Percentiles rank a stretch among this genome's conserved stretches.
Evolutionary conservation across 2,113 vertebrate species (phyloP).

Genomic region (Ginglymostoma cirratum): DNA sequence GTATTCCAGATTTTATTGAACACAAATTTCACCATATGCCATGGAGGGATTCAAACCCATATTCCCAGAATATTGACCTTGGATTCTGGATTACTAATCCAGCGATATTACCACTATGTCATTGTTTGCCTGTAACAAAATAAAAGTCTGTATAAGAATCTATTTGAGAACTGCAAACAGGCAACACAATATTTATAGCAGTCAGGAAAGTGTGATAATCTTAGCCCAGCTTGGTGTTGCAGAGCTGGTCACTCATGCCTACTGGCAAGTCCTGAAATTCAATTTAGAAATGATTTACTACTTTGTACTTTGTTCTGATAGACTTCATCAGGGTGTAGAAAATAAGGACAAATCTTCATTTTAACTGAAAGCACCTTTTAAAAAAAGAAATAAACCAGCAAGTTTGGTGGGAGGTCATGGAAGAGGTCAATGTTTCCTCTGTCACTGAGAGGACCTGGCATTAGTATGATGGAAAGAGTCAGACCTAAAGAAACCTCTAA

Average conservation of each 20-base stretch:
- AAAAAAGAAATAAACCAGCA: background rate
- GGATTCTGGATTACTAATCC: no score
- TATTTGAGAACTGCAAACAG: background rate
- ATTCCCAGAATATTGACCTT: no score
- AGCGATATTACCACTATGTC: no score
- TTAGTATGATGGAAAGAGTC: background rate
- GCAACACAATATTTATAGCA: background rate
- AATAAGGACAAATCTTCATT: background rate
- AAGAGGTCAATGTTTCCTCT: background rate
- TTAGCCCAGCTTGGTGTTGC: background rate
- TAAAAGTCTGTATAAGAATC: background rate
- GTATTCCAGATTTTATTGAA: no score
- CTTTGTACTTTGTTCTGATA: background rate
- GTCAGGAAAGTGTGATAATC: background rate
- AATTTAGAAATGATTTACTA: background rate
- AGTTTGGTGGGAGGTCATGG: background rate
- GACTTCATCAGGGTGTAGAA: background rate
- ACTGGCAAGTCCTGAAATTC: background rate
- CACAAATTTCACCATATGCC: no score
- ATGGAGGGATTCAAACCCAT: no score
- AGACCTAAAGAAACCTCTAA: background rate
- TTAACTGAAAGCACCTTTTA: background rate
- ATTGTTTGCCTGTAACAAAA: background rate
- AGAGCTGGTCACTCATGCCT: background rate
- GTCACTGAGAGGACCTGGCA: background rate